Base-by-base conservation (phyloP, 1,140 invertebrate species). In the Andrena cerasifolii region DNA sequence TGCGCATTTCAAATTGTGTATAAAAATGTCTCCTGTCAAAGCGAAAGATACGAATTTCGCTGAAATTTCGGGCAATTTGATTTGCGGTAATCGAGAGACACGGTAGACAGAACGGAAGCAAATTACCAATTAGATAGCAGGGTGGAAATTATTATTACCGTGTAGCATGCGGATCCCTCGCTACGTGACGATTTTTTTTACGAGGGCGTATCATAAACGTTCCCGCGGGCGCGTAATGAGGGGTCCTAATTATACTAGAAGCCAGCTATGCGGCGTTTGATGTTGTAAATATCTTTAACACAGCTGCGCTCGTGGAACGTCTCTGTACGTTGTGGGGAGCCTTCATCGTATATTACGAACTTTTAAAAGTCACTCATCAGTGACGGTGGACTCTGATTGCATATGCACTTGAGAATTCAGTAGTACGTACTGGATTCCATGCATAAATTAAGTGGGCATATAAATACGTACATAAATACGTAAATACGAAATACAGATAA, bases 241-340 rank as follows among this genome's bases (percentile, higher is more conserved):
- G 28, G 26, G 21, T n/a, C 53, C 56, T 72, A 82, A 85, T 86
- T 85, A 83, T 77, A 40, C 16, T 24, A n/a, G n/a, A 21, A 31
- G 53, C 51, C 28, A 53, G 58, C 36, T 49, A 31, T 59, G 26
- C 21, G 53, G 47, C 21, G 51, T 80, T 81, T 82, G 73, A 78
- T 74, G 70, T 66, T 31, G n/a, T 47, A 73, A 62, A 68, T 77
- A 59, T 63, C 26, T 28, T 80, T 70, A 75, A 80, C 73, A 59
- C 61, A 49, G 31, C n/a, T 49, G 21, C 8, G n/a, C 54, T 14
- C n/a, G 33, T 10, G 8, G 65, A 66, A 77, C 81, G 56, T 59
- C 21, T 26, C 28, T 26, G 1, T 31, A 7, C 14, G 26, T 18
- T 4, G 7, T 16, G 1, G 18, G 14, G 12, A 24, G 10, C 4